Conservation (phyloP, 2,113 vertebrate species). For the Porphyrio hochstetteri region DNA sequence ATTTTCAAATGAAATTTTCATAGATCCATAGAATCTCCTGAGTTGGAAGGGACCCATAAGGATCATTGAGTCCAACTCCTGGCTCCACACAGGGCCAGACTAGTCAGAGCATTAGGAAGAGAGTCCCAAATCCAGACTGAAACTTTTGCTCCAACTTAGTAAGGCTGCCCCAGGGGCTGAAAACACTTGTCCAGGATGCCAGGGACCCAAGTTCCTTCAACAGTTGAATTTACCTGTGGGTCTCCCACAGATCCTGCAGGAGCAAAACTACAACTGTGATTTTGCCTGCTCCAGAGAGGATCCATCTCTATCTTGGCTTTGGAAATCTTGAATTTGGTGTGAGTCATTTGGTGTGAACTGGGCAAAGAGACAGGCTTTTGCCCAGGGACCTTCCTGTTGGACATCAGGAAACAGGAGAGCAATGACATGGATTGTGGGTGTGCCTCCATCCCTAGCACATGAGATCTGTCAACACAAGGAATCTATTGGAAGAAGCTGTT, state of each 20-base stretch:
- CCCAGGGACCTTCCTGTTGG: background rate
- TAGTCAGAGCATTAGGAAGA: background rate
- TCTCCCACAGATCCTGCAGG: background rate
- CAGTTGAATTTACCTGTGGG: background rate
- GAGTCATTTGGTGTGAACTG: background rate
- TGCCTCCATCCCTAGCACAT: background rate
- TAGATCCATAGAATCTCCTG: too few species aligned
- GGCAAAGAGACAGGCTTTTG: background rate
- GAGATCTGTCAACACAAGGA: background rate
- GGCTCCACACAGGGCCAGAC: too few species aligned
- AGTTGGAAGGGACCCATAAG: too few species aligned
- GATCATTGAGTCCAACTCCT: too few species aligned
- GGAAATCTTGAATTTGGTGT: background rate
- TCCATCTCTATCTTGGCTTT: background rate
- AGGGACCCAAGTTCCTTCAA: background rate
- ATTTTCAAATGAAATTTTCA: background rate
- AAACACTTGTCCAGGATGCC: background rate
- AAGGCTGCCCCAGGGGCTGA: background rate
- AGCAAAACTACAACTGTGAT: background rate
- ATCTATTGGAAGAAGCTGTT: background rate
- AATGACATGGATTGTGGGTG: accelerated
- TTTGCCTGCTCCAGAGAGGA: background rate
- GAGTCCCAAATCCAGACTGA: background rate
- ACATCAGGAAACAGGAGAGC: background rate
- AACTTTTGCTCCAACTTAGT: background rate